These are phyloP conservation scores for Vultur gryphus DNA, from an alignment of 2,797 vertebrate species.

Conservation along the genomic window DNA sequence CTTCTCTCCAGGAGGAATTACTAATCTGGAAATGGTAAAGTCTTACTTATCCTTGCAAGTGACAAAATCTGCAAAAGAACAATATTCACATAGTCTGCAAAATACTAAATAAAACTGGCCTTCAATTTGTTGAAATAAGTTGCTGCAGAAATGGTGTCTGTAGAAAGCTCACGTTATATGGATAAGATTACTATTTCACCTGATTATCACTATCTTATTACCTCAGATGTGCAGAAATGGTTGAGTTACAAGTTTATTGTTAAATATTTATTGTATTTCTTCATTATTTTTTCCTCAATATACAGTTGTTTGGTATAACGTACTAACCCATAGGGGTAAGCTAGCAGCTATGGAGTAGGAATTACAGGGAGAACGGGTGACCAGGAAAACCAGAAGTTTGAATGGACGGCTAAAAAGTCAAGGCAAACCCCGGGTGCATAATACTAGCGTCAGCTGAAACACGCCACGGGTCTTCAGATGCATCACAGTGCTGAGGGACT, in stretches of 20 bases:
- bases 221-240: background rate
- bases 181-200: background rate
- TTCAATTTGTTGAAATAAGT: background rate
- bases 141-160: background rate
- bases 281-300: background rate
- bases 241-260: background rate
- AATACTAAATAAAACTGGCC: background rate
- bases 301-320: background rate
- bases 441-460: background rate
- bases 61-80: background rate
- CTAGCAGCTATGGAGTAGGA: background rate
- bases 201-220: background rate
- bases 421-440: fast-evolving
- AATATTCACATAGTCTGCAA: background rate
- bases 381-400: background rate
- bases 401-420: background rate
- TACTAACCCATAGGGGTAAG: background rate
- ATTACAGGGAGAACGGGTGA: background rate
- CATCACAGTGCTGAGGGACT: background rate
- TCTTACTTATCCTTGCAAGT: background rate
- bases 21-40: background rate
- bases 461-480: background rate
- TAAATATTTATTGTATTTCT: background rate
- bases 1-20: background rate
- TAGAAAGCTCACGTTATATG: background rate